Base-by-base conservation (phyloP, 2,113 vertebrate species). In the Diglossa brunneiventris region DNA sequence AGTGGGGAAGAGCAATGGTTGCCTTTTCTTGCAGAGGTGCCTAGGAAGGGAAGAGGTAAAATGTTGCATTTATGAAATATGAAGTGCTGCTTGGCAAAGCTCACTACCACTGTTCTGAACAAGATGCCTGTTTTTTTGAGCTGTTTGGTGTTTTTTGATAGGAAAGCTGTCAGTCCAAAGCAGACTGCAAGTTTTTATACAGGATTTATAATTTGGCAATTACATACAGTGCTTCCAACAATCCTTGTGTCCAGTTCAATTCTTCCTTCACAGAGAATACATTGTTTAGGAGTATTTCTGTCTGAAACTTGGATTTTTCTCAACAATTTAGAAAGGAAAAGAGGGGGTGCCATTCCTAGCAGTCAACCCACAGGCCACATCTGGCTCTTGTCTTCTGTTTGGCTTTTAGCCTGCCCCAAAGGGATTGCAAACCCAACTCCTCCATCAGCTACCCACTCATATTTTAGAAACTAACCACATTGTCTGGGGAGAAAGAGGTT, bases 311-410 rank as follows among this genome's bases (percentile, higher is more conserved):
- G 68, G 35, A n/a, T 58, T 91, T 90, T 92, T 47, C 83, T 61
- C 69, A 47, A 42, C 58, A 21, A 44, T 69, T 53, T 7, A 41
- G 55, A 35, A 79, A 69, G 31, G 24, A 61, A 47, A 24, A 44
- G 47, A 84, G 47, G 66, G 61, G 44, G 2, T 88, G 46, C 58
- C 7, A 6, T 85, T 92, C 47, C 23, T 27, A 78, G 63, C 82
- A 83, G 47, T 69, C 78, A 88, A 31, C 42, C 89, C 62, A 42
- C 66, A 68, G 74, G 23, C 70, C n/a, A 35, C 83, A 85, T 87
- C 89, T 92, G 91, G 33, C 72, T 94, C 62, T 94, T 89, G 86
- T 91, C 23, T 92, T 80, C 39, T 91, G 16, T 93, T 87, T 92
- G 79, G 91, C 92, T 58, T 73, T 94, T 28, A 89, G 73, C 74